Evolutionary conservation across 2,797 vertebrate species (phyloP).

Genomic region (Carapus acus): DNA sequence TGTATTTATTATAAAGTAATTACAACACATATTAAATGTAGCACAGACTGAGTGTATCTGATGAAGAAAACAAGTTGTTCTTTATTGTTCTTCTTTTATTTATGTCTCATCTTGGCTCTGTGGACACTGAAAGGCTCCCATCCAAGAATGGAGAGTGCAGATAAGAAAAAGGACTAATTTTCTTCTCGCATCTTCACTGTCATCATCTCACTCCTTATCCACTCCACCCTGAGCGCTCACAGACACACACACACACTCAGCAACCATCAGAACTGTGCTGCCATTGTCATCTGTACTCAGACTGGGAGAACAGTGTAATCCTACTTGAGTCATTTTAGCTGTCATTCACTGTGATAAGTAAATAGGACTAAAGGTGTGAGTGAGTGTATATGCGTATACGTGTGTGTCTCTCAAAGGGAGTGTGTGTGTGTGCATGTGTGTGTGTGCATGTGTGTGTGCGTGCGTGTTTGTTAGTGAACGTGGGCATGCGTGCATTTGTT

Average conservation of each 20-base stretch:
- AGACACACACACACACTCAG: constrained; percentile 15
- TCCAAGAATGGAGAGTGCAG: constrained; percentile 42
- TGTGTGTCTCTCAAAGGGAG: constrained; percentile 11
- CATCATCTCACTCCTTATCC: background rate
- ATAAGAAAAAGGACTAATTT: constrained; percentile 47
- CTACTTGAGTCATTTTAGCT: constrained; percentile 56
- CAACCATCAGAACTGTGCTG: constrained; percentile 53
- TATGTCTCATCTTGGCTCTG: constrained; percentile 46
- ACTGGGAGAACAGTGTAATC: constrained; percentile 56
- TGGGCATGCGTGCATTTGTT: constrained; percentile 4
- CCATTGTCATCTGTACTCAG: constrained; percentile 57
- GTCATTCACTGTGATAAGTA: constrained; percentile 79
- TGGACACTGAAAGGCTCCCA: constrained; percentile 34
- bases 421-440: constrained; percentile 1
- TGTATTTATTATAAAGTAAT: constrained; percentile 58
- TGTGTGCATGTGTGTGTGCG: constrained; percentile 14
- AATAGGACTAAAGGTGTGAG: too few species aligned
- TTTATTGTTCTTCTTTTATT: constrained; percentile 14
- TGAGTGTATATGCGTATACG: constrained; percentile 52
- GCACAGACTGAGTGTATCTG: constrained; percentile 57
- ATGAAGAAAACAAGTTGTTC: background rate
- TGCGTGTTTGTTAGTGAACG: constrained; percentile 1
- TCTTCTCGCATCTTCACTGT: constrained; percentile 54
- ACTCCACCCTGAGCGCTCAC: too few species aligned
- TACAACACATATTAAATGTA: constrained; percentile 58